Base-by-base conservation (phyloP, 2,797 vertebrate species). In the Carapus acus region DNA sequence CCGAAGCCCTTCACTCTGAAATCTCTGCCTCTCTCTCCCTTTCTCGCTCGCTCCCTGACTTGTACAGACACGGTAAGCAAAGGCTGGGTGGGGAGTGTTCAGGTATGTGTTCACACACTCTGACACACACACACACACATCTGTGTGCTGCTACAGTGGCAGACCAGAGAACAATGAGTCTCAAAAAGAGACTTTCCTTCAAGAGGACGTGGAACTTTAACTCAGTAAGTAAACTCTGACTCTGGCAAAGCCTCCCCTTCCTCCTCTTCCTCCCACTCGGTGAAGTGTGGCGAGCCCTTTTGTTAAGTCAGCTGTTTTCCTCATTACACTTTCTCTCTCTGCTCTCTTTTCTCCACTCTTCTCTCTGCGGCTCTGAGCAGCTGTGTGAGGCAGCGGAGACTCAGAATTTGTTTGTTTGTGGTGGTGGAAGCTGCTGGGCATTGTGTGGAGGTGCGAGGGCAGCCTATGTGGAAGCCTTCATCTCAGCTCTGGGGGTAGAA, bases 141-240 rank as follows among this genome's bases (percentile, higher is more conserved):
- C 76, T 80, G 76, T 65, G 76, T 65, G 67, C 73, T 65, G 61
- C 68, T 66, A 64, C 64, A 71, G 71, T 70, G 75, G 73, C 74
- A 74, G 79, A 63, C 59, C 64, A 76, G 77, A 67, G 71, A 84
- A 85, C 81, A 85, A 88, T 86, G 80, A 88, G 82, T 83, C 80
- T 90, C 64, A 87, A 85, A 79, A 89, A 83, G 85, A 87, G 85
- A 78, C 82, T 90, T 78, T 88, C 86, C 58, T 88, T 88, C 77
- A 87, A 84, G 81, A 84, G 77, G 76, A 80, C 68, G 49, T 83
- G 75, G 76, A 83, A 78, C 72, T 80, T 80, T 58, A 75, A 67
- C 79, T 48, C 56, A 41, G 88, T 89, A 76, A 88, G 88, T 87
- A 81, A 67, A 74, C 70, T 74, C 70, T 36, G 50, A 64, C 71